Evolutionary conservation across 37 sponge, comb jelly and placozoan species (phyloP).

Genomic region (Axinella damicornis): DNA sequence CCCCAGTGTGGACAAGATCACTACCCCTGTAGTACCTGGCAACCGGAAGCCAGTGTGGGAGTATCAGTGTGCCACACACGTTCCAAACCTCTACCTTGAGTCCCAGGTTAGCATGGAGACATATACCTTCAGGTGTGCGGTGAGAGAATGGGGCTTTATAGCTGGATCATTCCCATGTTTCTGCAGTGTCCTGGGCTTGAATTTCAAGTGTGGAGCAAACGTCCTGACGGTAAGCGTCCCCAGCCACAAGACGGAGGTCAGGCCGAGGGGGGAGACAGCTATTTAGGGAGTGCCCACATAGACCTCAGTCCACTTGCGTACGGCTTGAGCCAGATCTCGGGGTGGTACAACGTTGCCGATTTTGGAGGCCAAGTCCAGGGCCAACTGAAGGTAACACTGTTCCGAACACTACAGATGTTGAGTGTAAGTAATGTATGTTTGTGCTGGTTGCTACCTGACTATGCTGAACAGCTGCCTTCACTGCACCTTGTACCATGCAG

Average conservation of each 20-base stretch:
- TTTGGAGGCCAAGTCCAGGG: conserved; percentile 64
- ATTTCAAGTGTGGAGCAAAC: conserved; percentile 79
- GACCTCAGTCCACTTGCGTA: conserved; percentile 82
- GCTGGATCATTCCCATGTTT: neutral
- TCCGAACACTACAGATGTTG: no score
- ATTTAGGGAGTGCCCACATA: conserved; percentile 72
- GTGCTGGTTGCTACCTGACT: neutral
- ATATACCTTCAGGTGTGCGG: neutral
- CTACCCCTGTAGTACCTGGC: conserved; percentile 21
- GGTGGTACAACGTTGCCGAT: conserved; percentile 90
- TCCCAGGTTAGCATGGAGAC: conserved; percentile 30
- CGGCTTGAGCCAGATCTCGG: conserved; percentile 82
- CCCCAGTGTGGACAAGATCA: conserved; percentile 53
- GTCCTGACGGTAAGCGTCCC: neutral
- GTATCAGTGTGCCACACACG: conserved; percentile 44
- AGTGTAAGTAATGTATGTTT: neutral
- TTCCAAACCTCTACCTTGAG: conserved; percentile 62
- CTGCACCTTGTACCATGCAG: neutral
- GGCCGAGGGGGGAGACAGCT: conserved; percentile 8
- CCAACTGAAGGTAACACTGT: conserved; percentile 82
- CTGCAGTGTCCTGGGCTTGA: conserved; percentile 62
- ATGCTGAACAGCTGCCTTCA: neutral
- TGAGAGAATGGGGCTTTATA: no score
- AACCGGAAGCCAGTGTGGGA: conserved; percentile 58
- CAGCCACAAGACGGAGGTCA: neutral